phyloP scores from a whole-genome alignment of 2,888 invertebrate genomes.

The Thymelicus lineola region DNA sequence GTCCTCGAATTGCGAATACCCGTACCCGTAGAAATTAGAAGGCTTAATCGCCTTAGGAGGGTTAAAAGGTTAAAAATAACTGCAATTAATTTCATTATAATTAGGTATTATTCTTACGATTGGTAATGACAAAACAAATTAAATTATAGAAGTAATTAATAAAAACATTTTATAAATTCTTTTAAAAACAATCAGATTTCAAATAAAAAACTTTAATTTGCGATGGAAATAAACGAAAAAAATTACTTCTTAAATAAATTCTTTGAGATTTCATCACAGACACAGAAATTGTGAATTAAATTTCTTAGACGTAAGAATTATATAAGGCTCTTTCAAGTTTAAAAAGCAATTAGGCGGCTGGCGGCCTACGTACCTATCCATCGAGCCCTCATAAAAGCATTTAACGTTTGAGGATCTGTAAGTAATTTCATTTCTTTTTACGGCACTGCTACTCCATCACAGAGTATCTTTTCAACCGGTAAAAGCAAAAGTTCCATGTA shows the following conservation, averaged over 20 bases:
- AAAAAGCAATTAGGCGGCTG: constrained; percentile 18
- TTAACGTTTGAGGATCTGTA: constrained; percentile 14
- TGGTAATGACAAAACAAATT: neutral
- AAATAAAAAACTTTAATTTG: neutral
- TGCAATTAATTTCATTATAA: neutral
- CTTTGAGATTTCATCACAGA: neutral
- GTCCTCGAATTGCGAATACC: no score
- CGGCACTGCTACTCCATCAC: neutral
- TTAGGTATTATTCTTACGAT: neutral
- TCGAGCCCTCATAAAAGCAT: constrained; percentile 9
- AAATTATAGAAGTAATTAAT: neutral
- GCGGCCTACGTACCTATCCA: no score
- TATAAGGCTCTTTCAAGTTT: constrained; percentile 20
- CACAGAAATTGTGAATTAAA: constrained; percentile 10
- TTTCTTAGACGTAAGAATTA: constrained; percentile 7
- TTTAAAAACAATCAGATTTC: neutral
- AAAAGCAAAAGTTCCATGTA: no score
- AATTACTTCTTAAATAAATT: neutral
- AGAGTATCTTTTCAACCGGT: neutral
- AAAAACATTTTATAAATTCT: neutral
- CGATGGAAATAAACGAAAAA: neutral
- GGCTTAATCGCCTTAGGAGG: no score
- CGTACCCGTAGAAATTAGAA: no score
- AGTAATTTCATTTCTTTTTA: constrained; percentile 24
- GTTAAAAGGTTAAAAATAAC: no score